Base-by-base conservation (phyloP, 2,797 vertebrate genomes). In the Serranus cabrilla region DNA sequence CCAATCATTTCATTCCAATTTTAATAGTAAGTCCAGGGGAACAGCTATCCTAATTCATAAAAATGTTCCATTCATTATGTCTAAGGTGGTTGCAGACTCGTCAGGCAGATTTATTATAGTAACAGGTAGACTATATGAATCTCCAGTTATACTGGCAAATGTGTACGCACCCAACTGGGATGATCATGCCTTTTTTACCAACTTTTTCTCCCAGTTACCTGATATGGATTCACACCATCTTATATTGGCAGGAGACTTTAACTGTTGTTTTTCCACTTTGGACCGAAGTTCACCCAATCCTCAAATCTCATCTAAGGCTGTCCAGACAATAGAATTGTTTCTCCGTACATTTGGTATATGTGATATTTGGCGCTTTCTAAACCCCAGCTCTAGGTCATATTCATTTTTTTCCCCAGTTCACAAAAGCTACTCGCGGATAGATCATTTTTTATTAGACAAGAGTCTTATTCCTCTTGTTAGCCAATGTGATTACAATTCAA, bases 141-240 rank as follows among this genome's bases (percentile, higher is more conserved):
- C 50, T 7, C 51, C 40, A 16, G 64, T 67, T 17, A 37, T 34
- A 4, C 39, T 56, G 17, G 51, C 40, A 16, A 67, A 67, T 45
- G 6, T 67, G 10, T 56, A 55, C 21, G 39, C 23, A n/a, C 40
- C 40, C 9, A 56, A 67, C 9, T 56, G 23, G 17, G 64, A 56
- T 31, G 18, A 67, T 3, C 18, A 23, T n/a, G 9, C 63, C 2
- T 66, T 66, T 13, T 46, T 57, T 37, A 57, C 43, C 0, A 34
- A 10, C 1, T 14, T 57, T 7, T 70, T 70, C 18, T 47, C 52
- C 7, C 14, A 1, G 4, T 3, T 57, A 34, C 27, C 42, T 2
- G 37, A 58, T 16, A 25, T 58, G 49, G 54, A 57, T 18, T 37
- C 66, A 23, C 66, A 69, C 12, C 43, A 49, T 5, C 52, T 58